A percentile compares a stretch with the other conserved stretches of the same genome.
Evolutionary conservation across 2,797 vertebrate genomes (phyloP).

Genomic region (Protosalanx chinensis): DNA sequence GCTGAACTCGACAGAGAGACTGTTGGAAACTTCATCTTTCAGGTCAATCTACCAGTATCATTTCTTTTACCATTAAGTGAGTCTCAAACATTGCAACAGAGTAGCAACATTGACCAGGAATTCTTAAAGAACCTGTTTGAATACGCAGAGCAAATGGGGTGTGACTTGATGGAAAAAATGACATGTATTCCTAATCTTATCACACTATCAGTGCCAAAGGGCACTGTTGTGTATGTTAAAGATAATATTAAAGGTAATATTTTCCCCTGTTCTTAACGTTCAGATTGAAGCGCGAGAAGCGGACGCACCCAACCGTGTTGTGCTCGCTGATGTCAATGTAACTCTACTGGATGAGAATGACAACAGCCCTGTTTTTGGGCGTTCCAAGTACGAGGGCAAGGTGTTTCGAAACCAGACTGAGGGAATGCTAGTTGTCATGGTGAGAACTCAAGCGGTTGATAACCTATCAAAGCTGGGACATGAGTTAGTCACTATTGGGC

Average conservation of each 20-base stretch:
- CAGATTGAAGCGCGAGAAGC: slow-evolving; percentile 73
- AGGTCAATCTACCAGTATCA: slow-evolving; percentile 54
- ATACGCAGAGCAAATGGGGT: background rate
- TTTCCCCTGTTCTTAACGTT: slow-evolving; percentile 11
- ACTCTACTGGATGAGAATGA: slow-evolving; percentile 75
- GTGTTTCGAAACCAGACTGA: slow-evolving; percentile 67
- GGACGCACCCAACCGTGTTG: slow-evolving; percentile 6
- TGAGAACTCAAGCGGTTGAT: slow-evolving; percentile 34
- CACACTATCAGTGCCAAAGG: background rate
- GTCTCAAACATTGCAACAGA: background rate
- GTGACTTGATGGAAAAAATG: background rate
- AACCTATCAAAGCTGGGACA: slow-evolving; percentile 7
- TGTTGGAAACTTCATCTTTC: slow-evolving; percentile 51
- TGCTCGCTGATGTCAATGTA: slow-evolving; percentile 48
- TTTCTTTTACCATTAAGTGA: background rate
- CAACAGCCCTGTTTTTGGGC: slow-evolving; percentile 71
- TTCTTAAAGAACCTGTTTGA: background rate
- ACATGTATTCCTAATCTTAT: background rate
- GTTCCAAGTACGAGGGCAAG: slow-evolving; percentile 50
- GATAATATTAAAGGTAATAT: background rate
- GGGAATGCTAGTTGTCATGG: slow-evolving; percentile 72
- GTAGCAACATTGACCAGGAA: background rate
- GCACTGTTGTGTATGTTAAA: background rate
- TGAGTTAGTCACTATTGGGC: background rate
- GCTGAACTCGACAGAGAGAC: slow-evolving; percentile 69